phyloP scores from a whole-genome alignment of 2,797 vertebrate genomes.

The Lerista edwardsae region DNA sequence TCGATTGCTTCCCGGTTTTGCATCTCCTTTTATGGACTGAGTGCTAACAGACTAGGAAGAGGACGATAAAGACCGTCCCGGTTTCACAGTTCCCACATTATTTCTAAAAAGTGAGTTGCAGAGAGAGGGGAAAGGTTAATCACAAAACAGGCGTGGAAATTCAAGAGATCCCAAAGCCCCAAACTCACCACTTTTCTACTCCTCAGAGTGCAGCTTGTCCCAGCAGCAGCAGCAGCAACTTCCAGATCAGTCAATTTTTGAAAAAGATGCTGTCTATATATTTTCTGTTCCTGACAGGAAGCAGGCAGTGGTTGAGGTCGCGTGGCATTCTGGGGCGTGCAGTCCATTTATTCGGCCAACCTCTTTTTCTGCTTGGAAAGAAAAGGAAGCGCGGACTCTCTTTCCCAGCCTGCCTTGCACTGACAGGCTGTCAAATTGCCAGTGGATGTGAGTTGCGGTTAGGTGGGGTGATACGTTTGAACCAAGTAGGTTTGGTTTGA shows the following conservation, averaged over 20 bases:
- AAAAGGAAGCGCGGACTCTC: background rate
- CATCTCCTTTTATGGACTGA: background rate
- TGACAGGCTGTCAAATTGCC: background rate
- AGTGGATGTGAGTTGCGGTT: background rate
- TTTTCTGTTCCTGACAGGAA: slow-evolving; percentile 19
- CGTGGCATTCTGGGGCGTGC: slow-evolving; percentile 60
- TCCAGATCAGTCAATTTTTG: rapidly evolving
- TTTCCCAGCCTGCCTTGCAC: slow-evolving; percentile 30
- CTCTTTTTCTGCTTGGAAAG: rapidly evolving
- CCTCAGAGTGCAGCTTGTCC: rapidly evolving
- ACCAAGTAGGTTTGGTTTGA: background rate
- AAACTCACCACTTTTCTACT: slow-evolving; percentile 50
- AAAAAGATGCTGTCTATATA: background rate
- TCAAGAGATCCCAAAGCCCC: background rate
- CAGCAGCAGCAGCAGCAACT: background rate
- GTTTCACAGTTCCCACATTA: background rate
- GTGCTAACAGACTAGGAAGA: background rate
- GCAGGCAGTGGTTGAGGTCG: background rate
- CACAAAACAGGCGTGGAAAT: background rate
- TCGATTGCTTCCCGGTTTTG: background rate
- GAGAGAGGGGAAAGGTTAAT: background rate
- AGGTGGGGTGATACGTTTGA: background rate
- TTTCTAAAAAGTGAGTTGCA: background rate
- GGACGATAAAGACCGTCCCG: background rate
- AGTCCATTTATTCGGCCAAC: background rate